Conservation (phyloP, 2,113 vertebrate species). For the Axis porcinus region DNA sequence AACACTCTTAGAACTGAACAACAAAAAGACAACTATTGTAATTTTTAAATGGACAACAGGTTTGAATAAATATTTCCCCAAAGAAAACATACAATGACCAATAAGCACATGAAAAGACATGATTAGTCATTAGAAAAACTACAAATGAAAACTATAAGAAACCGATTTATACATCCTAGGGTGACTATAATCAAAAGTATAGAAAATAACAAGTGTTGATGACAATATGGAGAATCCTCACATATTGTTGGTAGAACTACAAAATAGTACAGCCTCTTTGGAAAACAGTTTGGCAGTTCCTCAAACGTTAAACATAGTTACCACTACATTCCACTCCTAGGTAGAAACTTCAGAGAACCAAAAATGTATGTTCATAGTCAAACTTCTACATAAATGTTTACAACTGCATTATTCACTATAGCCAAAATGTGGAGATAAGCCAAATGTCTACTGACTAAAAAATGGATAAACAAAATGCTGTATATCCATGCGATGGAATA, state of each 20-base stretch:
- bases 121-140: neutral
- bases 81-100: neutral
- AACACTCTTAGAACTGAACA: neutral
- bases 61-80: neutral
- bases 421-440: neutral
- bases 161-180: neutral
- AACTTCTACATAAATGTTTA: neutral
- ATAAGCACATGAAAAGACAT: neutral
- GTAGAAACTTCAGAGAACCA: neutral
- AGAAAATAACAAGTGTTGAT: neutral
- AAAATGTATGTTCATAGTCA: neutral
- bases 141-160: neutral
- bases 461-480: neutral
- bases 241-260: neutral
- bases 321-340: neutral
- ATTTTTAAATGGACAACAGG: neutral
- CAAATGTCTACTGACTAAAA: neutral
- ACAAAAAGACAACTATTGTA: neutral
- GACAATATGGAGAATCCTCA: neutral
- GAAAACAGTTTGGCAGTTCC: neutral
- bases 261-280: neutral
- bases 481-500: neutral
- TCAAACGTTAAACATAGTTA: neutral
- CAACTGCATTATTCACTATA: neutral
- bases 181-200: neutral